Base-by-base conservation (phyloP, 2,888 invertebrate genomes). In the Lepidocyrtoides sp. region DNA sequence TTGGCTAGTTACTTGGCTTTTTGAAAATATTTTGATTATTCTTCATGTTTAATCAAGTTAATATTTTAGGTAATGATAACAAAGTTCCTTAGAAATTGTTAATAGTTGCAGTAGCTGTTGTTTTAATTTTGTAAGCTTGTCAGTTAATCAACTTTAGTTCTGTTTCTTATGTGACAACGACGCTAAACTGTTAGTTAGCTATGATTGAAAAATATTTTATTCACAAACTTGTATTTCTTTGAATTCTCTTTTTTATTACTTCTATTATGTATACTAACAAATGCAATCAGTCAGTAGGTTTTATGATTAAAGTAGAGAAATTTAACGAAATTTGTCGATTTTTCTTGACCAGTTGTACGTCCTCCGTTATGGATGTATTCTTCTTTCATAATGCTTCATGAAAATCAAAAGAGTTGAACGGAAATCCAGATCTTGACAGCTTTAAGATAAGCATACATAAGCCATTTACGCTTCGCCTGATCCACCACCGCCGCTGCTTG, bases 231-330 rank as follows among this genome's bases (percentile, higher is more conserved):
- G 26, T 4, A 57, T 57, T 36, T 29, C 20, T 23, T 32, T 32
- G n/a, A 29, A 32, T 66, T 29, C 8, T n/a, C 66, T 26, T 66
- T 66, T n/a, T 29, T 12, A 4, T n/a, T 66, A 66, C 63, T 66
- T 32, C 63, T 29, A 26, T 29, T 63, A n/a, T n/a, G n/a, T n/a
- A 66, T 32, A 32, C 8, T 66, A 66, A 32, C 66, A 66, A 66
- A 66, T 66, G 29, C 41, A 69, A 69, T 69, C 69, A 36, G 66
- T 66, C 66, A 66, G 66, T 69, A 36, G 69, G 41, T 69, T 20
- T 69, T 69, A 69, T 32, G 20, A 12, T 41, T 36, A 26, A 60
- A 60, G 26, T 60, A 60, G 60, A 60, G 63, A 63, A 41, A 69
- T 36, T 36, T 36, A 20, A 20, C 26, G n/a, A 20, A 60, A 7